These are phyloP conservation scores for Archips xylosteana DNA, from an alignment of 2,888 invertebrate genomes.

Conservation along the genomic window DNA sequence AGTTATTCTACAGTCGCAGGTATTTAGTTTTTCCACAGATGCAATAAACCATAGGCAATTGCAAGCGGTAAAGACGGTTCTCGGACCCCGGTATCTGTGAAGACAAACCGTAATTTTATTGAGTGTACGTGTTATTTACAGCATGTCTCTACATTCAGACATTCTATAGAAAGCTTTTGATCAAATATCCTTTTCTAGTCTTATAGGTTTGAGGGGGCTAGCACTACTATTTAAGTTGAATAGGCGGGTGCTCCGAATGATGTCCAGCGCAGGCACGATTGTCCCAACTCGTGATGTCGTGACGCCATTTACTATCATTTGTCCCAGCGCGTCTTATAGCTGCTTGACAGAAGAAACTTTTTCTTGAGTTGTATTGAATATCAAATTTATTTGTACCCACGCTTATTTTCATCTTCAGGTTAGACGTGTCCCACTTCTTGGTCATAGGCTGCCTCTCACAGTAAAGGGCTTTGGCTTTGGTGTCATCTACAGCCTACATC, in stretches of 20 bases:
- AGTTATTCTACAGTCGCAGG: neutral
- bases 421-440: no score
- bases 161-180: slow-evolving; percentile 15
- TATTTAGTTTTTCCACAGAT: slow-evolving; percentile 24
- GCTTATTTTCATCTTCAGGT: no score
- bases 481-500: no score
- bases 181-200: slow-evolving; percentile 15
- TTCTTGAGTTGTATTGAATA: neutral
- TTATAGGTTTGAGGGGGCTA: slow-evolving; percentile 15
- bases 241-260: slow-evolving; percentile 53
- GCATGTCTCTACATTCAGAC: slow-evolving; percentile 23
- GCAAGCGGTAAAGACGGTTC: slow-evolving; percentile 4
- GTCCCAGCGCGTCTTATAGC: slow-evolving; percentile 12
- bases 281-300: slow-evolving; percentile 66
- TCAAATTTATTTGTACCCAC: neutral
- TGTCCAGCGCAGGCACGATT: slow-evolving; percentile 62
- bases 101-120: slow-evolving; percentile 40
- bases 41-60: slow-evolving; percentile 36
- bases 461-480: no score
- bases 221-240: slow-evolving; percentile 14
- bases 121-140: slow-evolving; percentile 36
- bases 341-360: neutral
- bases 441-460: no score
- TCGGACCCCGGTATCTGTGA: slow-evolving; percentile 30
- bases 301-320: slow-evolving; percentile 50